A percentile compares a stretch with the other conserved stretches of the same genome.
phyloP scores from a whole-genome alignment of 2,113 vertebrate species.

The Varanus salvator region DNA sequence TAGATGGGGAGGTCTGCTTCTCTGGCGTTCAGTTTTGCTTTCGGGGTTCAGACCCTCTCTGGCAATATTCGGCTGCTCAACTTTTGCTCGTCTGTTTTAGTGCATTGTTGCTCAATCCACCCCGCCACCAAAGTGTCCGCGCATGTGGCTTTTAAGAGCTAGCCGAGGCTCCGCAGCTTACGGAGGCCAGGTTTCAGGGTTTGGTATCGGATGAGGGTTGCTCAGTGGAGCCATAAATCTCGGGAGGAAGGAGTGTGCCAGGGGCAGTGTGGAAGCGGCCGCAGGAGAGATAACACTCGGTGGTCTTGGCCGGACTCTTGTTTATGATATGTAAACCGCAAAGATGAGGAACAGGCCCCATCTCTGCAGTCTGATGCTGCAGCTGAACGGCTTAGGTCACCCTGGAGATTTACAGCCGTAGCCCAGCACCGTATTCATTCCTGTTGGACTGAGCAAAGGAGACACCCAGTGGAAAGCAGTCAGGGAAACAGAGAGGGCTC shows the following conservation, averaged over 20 bases:
- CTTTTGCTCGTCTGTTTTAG: conserved; percentile 48
- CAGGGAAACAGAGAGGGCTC: conserved; percentile 62
- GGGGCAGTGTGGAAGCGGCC: conserved; percentile 81
- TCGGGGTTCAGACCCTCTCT: conserved; percentile 28
- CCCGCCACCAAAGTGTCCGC: neutral
- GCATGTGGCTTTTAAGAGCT: conserved; percentile 51
- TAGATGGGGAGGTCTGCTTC: conserved; percentile 62
- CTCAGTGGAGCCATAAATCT: conserved; percentile 86
- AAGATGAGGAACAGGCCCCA: conserved; percentile 85
- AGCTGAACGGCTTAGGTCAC: conserved; percentile 69
- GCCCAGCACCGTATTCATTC: conserved; percentile 57
- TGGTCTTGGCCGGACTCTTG: conserved; percentile 86
- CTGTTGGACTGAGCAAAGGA: conserved; percentile 55
- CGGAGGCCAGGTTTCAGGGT: conserved; percentile 75
- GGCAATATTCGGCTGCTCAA: conserved; percentile 54
- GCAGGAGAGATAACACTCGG: conserved; percentile 86
- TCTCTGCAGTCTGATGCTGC: conserved; percentile 69
- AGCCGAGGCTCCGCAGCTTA: conserved; percentile 68
- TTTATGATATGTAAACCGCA: conserved; percentile 83
- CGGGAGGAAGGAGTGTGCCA: conserved; percentile 68
- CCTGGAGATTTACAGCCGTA: conserved; percentile 66
- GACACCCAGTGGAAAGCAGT: conserved; percentile 52
- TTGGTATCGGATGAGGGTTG: conserved; percentile 72
- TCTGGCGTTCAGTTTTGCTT: conserved; percentile 54
- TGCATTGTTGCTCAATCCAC: neutral